phyloP scores from a whole-genome alignment of 1,140 invertebrate genomes.

The Drosophila obscura region DNA sequence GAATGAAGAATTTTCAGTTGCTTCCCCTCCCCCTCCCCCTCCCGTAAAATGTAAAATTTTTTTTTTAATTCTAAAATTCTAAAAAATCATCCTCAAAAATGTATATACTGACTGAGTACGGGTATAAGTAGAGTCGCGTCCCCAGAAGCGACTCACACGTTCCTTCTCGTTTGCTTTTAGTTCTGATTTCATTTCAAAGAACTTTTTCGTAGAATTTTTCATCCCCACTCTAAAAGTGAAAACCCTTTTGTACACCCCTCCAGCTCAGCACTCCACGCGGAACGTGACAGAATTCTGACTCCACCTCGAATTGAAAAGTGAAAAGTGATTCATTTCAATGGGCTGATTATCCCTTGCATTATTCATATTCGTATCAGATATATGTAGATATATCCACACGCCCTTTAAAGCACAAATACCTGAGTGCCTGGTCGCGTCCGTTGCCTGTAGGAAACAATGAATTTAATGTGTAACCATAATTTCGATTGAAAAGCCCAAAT shows the following conservation, averaged over 20 bases:
- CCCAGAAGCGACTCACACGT: too few species aligned
- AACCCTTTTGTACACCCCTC: background rate
- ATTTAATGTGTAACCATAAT: conserved; percentile 25
- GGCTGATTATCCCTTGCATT: conserved; percentile 45
- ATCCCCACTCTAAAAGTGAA: conserved; percentile 23
- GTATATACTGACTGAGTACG: too few species aligned
- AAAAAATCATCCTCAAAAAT: too few species aligned
- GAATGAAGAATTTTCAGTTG: too few species aligned
- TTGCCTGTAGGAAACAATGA: conserved; percentile 8
- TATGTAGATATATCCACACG: conserved; percentile 4
- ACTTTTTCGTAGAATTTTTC: background rate
- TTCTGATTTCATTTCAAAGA: background rate
- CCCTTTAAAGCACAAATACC: conserved; percentile 55
- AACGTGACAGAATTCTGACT: conserved; percentile 38
- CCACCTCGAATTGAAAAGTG: conserved; percentile 56
- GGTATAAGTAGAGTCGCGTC: too few species aligned
- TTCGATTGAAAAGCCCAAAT: conserved; percentile 57
- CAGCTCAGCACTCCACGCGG: too few species aligned
- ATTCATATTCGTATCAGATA: conserved; percentile 45
- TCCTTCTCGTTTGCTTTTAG: conserved; percentile 1
- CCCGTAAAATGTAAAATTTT: too few species aligned
- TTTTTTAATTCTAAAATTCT: too few species aligned
- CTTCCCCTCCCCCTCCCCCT: too few species aligned
- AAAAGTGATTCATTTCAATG: conserved; percentile 44
- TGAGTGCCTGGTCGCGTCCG: conserved; percentile 13